phyloP scores from a whole-genome alignment of 1,140 invertebrate species.

The Neodiprion virginianus region DNA sequence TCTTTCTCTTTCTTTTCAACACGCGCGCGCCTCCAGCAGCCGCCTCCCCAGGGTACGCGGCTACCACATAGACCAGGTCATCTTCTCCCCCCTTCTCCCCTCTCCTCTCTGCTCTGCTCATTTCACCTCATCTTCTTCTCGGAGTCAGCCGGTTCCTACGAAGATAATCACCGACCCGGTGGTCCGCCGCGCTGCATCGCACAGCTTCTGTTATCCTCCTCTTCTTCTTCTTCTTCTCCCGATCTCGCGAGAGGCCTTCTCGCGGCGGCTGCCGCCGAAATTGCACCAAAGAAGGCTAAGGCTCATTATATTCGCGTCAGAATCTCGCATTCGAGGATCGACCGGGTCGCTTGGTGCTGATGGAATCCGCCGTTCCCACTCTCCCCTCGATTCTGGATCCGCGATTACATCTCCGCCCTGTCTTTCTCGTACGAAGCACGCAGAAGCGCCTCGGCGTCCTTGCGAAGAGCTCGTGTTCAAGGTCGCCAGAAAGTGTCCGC shows the following conservation, averaged over 20 bases:
- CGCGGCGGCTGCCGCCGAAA: constrained; percentile 25
- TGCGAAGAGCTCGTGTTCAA: constrained; percentile 16
- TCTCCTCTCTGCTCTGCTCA: neutral
- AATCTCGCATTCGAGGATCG: constrained; percentile 27
- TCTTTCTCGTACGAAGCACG: constrained; percentile 11
- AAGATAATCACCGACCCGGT: constrained; percentile 40
- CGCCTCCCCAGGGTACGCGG: too few relatives aligned
- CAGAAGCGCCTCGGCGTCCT: constrained; percentile 21
- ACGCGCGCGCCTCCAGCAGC: constrained; percentile 28
- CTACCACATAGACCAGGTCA: too few relatives aligned
- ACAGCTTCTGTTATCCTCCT: constrained; percentile 32
- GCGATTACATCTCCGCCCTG: neutral
- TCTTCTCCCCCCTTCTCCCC: too few relatives aligned
- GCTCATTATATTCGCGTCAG: constrained; percentile 41
- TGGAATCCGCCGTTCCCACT: neutral
- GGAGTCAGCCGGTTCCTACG: neutral
- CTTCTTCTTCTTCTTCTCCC: constrained; percentile 2
- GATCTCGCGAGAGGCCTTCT: neutral
- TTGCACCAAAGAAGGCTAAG: constrained; percentile 28
- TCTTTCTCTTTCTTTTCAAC: constrained; percentile 9
- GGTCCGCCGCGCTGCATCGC: constrained; percentile 27
- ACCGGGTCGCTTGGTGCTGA: neutral
- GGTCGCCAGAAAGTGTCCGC: constrained; percentile 15
- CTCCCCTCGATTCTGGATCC: constrained; percentile 1
- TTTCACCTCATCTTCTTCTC: neutral